These are phyloP conservation scores for Campopleginae sp. DNA, from an alignment of 2,888 invertebrate genomes.

Conservation along the genomic window DNA sequence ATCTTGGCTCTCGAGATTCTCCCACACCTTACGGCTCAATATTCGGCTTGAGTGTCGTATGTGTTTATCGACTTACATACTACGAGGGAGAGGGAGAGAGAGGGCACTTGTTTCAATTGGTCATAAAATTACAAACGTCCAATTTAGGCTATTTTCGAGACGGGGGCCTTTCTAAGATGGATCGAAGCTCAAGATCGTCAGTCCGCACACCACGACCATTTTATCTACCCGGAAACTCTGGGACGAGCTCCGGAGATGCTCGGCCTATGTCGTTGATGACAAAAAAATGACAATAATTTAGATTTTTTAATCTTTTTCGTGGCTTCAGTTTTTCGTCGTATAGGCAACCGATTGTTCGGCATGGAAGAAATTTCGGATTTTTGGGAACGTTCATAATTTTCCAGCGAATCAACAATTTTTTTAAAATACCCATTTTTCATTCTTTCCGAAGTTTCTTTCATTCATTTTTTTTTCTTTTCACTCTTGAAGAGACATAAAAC, in stretches of 20 bases:
- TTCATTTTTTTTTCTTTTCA: no score
- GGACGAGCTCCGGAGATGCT: neutral
- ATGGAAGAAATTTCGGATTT: neutral
- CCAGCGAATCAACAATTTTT: no score
- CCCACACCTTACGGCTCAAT: neutral
- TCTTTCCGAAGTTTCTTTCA: no score
- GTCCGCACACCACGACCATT: neutral
- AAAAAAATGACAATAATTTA: neutral
- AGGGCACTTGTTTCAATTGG: conserved; percentile 35
- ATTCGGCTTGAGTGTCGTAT: neutral
- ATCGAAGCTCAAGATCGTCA: neutral
- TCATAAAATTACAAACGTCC: conserved; percentile 31
- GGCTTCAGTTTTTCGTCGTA: neutral
- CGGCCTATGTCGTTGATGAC: neutral
- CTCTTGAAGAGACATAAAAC: no score
- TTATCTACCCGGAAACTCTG: neutral
- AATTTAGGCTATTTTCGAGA: conserved; percentile 38
- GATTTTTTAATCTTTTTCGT: neutral
- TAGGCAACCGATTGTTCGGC: neutral
- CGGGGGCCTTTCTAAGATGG: neutral
- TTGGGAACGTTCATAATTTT: neutral
- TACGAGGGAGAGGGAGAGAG: neutral
- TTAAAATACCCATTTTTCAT: no score
- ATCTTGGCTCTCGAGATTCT: neutral
- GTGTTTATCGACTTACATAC: neutral